Base-by-base conservation (phyloP, 2,888 invertebrate species). In the Philonicus albiceps region DNA sequence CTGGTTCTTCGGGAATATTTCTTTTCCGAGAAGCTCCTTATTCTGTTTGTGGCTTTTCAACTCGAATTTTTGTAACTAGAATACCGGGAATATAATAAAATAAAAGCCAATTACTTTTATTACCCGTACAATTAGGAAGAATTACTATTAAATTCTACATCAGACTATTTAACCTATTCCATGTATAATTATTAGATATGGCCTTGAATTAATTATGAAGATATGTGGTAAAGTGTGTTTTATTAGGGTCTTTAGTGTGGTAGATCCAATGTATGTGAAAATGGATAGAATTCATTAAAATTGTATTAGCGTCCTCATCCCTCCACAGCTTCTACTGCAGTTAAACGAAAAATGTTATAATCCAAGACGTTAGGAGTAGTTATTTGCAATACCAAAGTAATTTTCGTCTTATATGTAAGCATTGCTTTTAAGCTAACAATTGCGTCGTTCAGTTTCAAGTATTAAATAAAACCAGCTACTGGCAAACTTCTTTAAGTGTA, bases 381-480 rank as follows among this genome's bases (percentile, higher is more conserved):
- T 78, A 78, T 83, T 83, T 83, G 81, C 81, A 34, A 37, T 34
- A 81, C 31, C 49, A 53, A 81, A 55, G 30, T 27, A 72, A 55
- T 84, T 81, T 84, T 84, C 84, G 84, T 84, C 84, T 84, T 84
- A 73, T 84, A 22, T 72, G 43, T 73, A 84, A 43, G 43, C 49
- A 73, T 43, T 40, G 19, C 72, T 40, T 72, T 84, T 84, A 72
- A 84, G 73, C 84, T 84, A 84, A 84, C 55, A 84, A 84, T 34
- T 84, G 73, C 31, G 64, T 83, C 53, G 30, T 78, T 74, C 27
- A 27, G 55, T 43, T 83, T 55, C 34, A 83, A 64, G 55, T 43
- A 84, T 40, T 73, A 84, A 72, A 73, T 84, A 73, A 73, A 73
- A 72, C 40, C 84, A 84, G 72, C 72, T 84, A 73, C 31, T 84